A percentile compares a stretch with the other conserved stretches of the same genome.
phyloP scores from a whole-genome alignment of 2,888 invertebrate genomes.

The Drosophila prolongata region DNA sequence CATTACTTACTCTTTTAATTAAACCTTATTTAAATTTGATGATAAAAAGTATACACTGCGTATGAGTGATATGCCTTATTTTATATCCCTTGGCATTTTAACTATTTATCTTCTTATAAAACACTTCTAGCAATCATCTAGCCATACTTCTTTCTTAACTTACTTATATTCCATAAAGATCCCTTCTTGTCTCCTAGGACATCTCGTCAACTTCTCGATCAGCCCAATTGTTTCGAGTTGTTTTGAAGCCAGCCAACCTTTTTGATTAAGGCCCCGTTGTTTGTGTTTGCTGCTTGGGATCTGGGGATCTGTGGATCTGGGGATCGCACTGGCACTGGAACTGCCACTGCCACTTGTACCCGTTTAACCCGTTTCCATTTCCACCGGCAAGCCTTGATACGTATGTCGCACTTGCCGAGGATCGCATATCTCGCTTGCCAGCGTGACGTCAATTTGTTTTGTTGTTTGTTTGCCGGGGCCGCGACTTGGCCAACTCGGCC shows the following conservation, averaged over 20 bases:
- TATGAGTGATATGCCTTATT: not conserved
- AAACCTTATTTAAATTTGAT: too few species aligned
- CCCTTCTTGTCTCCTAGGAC: not conserved
- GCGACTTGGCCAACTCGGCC: not conserved
- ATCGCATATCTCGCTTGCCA: constrained; percentile 21
- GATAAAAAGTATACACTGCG: not conserved
- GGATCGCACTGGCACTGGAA: not conserved
- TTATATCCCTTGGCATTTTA: too few species aligned
- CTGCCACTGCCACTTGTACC: constrained; percentile 33
- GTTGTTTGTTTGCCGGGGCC: constrained; percentile 47
- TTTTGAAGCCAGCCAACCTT: constrained; percentile 12
- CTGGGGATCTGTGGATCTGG: constrained; percentile 8
- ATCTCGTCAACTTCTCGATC: constrained; percentile 14
- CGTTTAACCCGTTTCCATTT: constrained; percentile 66
- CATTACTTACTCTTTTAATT: too few species aligned
- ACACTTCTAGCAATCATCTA: too few species aligned
- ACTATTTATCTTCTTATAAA: too few species aligned
- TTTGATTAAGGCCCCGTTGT: constrained; percentile 31
- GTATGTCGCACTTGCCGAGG: constrained; percentile 67
- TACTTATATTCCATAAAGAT: not conserved
- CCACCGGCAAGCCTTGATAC: constrained; percentile 52
- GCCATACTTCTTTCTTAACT: too few species aligned
- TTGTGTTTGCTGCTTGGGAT: constrained; percentile 32
- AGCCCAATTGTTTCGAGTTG: constrained; percentile 17
- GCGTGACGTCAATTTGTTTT: constrained; percentile 70